These are phyloP conservation scores for Epinephelus lanceolatus DNA, from an alignment of 2,113 vertebrate species.

Conservation along the genomic window DNA sequence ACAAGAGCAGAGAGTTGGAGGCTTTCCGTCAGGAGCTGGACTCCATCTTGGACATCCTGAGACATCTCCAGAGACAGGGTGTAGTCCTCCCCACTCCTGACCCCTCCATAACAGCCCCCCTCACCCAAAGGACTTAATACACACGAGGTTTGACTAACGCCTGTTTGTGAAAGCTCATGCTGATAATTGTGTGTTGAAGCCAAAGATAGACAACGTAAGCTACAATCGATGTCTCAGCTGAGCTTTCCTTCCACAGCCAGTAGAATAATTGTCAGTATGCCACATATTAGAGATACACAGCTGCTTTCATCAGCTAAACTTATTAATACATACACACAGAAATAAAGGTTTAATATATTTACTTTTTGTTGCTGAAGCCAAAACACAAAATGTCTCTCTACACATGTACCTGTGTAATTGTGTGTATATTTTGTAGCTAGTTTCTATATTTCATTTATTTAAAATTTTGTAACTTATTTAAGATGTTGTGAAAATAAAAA, in stretches of 20 bases:
- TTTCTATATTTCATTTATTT: slow-evolving; percentile 6
- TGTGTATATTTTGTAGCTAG: background rate
- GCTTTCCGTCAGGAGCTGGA: slow-evolving; percentile 92
- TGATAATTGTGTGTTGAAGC: background rate
- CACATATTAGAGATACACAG: background rate
- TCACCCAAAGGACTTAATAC: slow-evolving; percentile 20
- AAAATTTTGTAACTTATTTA: slow-evolving; percentile 22
- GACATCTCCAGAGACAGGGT: slow-evolving; percentile 91
- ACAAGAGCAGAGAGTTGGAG: slow-evolving; percentile 90
- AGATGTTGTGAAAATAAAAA: slow-evolving; percentile 19
- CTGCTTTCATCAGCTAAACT: background rate
- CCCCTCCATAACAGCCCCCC: background rate
- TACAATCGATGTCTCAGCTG: background rate
- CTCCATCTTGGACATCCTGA: slow-evolving; percentile 92
- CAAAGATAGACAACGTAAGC: background rate
- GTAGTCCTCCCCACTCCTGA: slow-evolving; percentile 84
- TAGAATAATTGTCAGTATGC: background rate
- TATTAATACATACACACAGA: background rate
- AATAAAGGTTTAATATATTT: background rate
- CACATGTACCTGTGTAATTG: too few relatives aligned
- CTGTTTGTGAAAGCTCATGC: background rate
- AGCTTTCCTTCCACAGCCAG: background rate
- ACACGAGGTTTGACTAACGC: background rate
- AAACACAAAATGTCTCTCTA: background rate
- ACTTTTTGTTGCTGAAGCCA: too few relatives aligned